A percentile compares a stretch with the other conserved stretches of the same genome.
Evolutionary conservation across 2,888 invertebrate species (phyloP).

Genomic region (Chrysolina haemoptera): DNA sequence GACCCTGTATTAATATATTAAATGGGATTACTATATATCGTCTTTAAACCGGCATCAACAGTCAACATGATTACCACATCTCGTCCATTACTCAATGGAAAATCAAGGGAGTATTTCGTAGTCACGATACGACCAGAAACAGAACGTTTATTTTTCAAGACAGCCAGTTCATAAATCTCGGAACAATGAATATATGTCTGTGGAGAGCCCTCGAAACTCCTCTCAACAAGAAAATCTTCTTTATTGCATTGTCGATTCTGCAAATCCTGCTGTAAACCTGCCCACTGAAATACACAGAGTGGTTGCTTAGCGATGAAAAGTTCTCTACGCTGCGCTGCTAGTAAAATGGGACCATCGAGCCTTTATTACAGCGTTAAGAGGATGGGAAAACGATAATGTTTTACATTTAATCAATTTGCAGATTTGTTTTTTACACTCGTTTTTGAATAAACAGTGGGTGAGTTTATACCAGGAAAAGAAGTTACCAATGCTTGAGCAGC

Average conservation of each 20-base stretch:
- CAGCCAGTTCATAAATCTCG: slow-evolving; percentile 65
- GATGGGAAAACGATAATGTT: slow-evolving; percentile 58
- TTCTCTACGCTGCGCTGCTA: slow-evolving; percentile 53
- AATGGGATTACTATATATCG: too few relatives aligned
- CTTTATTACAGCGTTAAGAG: slow-evolving; percentile 66
- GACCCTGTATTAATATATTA: too few relatives aligned
- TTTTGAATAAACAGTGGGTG: slow-evolving; percentile 28
- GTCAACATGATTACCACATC: neutral
- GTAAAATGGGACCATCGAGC: slow-evolving; percentile 50
- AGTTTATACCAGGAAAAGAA: neutral
- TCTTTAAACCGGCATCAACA: too few relatives aligned
- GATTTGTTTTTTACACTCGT: slow-evolving; percentile 42
- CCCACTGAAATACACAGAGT: slow-evolving; percentile 52
- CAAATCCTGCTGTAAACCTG: slow-evolving; percentile 60
- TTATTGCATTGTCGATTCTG: slow-evolving; percentile 63
- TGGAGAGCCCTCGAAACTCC: slow-evolving; percentile 66
- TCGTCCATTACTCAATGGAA: neutral
- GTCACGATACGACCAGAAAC: slow-evolving; percentile 16
- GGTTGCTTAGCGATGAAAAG: slow-evolving; percentile 62
- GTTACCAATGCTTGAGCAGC: too few relatives aligned
- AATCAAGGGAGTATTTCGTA: slow-evolving; percentile 9
- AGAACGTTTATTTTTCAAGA: slow-evolving; percentile 31
- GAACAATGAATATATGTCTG: slow-evolving; percentile 67
- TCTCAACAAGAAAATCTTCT: slow-evolving; percentile 71
- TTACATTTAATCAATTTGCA: slow-evolving; percentile 53